phyloP scores from a whole-genome alignment of 2,113 vertebrate species.

The Centropristis striata region DNA sequence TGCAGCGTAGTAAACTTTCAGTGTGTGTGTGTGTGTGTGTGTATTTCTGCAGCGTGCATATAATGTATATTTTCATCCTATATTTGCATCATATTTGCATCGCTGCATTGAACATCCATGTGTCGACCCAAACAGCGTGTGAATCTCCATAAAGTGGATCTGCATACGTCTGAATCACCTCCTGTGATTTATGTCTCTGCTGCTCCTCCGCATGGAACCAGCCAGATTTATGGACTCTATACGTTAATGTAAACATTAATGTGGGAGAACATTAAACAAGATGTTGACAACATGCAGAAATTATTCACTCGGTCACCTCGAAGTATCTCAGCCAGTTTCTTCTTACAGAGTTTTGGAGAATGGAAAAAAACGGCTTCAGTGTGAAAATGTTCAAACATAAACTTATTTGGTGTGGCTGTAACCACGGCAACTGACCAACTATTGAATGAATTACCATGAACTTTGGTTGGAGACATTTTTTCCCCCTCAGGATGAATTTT shows the following conservation, averaged over 20 bases:
- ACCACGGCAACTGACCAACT: too few species aligned
- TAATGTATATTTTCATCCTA: too few species aligned
- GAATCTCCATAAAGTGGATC: constrained; percentile 15
- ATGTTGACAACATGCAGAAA: neutral
- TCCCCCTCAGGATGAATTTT: too few species aligned
- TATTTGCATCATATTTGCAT: constrained; percentile 34
- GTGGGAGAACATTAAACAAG: constrained; percentile 2
- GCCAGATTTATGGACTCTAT: neutral
- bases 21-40: too few species aligned
- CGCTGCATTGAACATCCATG: constrained; percentile 4
- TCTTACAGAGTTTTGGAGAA: too few species aligned
- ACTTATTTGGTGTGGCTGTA: too few species aligned
- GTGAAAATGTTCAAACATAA: too few species aligned
- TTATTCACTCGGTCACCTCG: neutral
- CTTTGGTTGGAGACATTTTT: too few species aligned
- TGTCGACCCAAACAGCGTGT: neutral
- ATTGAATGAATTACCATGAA: too few species aligned
- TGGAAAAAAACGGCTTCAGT: too few species aligned
- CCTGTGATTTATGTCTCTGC: constrained; percentile 16
- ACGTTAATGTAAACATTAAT: neutral
- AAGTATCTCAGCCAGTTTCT: too few species aligned
- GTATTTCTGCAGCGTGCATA: constrained; percentile 11
- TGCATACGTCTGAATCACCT: constrained; percentile 5
- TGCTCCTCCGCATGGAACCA: constrained; percentile 18
- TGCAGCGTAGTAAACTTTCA: neutral